Evolutionary conservation across 2,888 invertebrate genomes (phyloP).

Genomic region (Gymnocheta viridis): DNA sequence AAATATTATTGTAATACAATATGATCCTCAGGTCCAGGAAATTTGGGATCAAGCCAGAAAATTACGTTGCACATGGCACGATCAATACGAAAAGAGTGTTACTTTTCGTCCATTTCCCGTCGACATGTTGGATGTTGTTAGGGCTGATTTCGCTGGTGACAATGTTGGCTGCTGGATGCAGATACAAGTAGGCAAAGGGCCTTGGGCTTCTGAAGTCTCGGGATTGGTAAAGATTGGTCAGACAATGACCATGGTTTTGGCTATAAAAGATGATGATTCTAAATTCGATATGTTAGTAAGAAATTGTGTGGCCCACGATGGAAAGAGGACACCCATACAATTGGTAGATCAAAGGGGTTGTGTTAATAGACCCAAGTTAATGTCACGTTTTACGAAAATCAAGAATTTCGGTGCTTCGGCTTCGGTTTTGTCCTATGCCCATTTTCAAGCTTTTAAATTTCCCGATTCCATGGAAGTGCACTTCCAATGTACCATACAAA

Average conservation of each 20-base stretch:
- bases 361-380: constrained; percentile 94
- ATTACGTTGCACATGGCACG: constrained; percentile 96
- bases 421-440: constrained; percentile 94
- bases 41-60: constrained; percentile 98
- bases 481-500: constrained; percentile 97
- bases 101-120: constrained; percentile 97
- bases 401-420: constrained; percentile 97
- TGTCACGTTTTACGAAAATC: constrained; percentile 96
- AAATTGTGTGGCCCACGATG: constrained; percentile 97
- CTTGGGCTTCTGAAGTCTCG: constrained; percentile 97
- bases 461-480: constrained; percentile 98
- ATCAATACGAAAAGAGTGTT: constrained; percentile 96
- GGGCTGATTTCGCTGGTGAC: constrained; percentile 96
- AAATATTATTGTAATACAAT: constrained; percentile 96
- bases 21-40: constrained; percentile 96
- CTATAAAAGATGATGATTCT: constrained; percentile 96
- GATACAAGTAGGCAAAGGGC: constrained; percentile 96
- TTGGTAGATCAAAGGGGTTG: constrained; percentile 96
- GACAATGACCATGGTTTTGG: constrained; percentile 98
- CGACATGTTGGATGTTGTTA: constrained; percentile 96
- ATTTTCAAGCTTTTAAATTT: constrained; percentile 97
- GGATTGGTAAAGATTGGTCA: constrained; percentile 97
- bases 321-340: constrained; percentile 95
- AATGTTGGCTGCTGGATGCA: constrained; percentile 99
- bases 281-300: constrained; percentile 97